Evolutionary conservation across 2,888 invertebrate species (phyloP), one percentile per base, ranked within the genome.

Genomic region (Pseudococcus longispinus): DNA sequence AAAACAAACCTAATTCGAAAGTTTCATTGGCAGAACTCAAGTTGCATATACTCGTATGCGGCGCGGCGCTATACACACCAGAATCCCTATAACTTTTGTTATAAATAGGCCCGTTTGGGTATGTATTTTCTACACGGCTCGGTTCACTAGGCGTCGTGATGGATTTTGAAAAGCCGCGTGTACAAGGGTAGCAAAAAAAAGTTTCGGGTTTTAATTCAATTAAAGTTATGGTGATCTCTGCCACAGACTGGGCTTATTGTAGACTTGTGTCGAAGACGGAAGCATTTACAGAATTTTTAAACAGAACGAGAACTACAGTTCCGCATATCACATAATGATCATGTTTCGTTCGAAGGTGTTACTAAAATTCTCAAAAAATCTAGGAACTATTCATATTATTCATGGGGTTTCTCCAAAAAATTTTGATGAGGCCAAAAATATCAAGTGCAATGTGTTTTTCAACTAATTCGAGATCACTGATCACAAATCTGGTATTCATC

Each of bases 1-100:
- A 70, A 70, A 70, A 70, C 70, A 70, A 70, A 70, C 70, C 70
- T 29, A 70, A 70, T 70, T 70, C 29, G 70, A 70, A 70, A 70
- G 70, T 70, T 70, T 70, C 6, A 15, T 13, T 70, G 29, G 70
- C 29, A 70, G 23, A 60, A 60, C 18, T 29, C 29, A 26, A 70
- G 70, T 18, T 70, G 70, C 70, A 70, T 70, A 15, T 70, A n/a
- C n/a, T n/a, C n/a, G n/a, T n/a, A 18, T 26, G 23, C n/a, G 18
- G 55, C n/a, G n/a, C n/a, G 55, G 55, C 6, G 5, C 37, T 37
- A 37, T 37, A 60, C 1, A 11, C 60, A 23, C 29, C 29, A 26
- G 70, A 70, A 70, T 29, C 70, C 70, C 29, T 6, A 15, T 18
- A 70, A 18, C 29, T 70, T 70, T 29, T 70, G 70, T 29, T 29